Base-by-base conservation (phyloP, 2,113 vertebrate species). In the Puffinus mauretanicus region DNA sequence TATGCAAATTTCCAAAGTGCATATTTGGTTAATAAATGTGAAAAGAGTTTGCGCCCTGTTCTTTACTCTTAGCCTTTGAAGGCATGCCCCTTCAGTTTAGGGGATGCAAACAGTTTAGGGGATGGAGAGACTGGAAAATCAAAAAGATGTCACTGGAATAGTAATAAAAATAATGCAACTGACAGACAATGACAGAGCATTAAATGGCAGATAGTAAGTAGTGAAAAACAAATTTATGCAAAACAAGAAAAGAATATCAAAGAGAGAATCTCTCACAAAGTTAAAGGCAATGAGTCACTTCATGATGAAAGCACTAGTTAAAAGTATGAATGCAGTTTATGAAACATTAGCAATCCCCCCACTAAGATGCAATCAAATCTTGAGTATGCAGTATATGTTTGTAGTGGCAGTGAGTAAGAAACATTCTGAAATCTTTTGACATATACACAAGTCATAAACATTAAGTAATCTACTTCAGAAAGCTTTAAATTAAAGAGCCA, bases 191-290 rank as follows among this genome's bases (percentile, higher is more conserved):
- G 92, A 90, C 82, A 96, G 95, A 97, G 80, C 61, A 90, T 88
- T 89, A 72, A 94, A 91, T 89, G 82, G n/a, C 90, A 97, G 83
- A 86, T 80, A 97, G 80, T 89, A 86, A 94, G 91, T 94, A 96
- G 62, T 85, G 82, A 92, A 97, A 97, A 88, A 86, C 71, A 92
- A 96, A 97, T 95, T 88, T 97, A 97, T 96, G 93, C 94, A 95
- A 97, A 97, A 97, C 94, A 95, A 94, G 75, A 88, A 96, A 90
- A 92, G 62, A 97, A 95, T 89, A 96, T 96, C 86, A 95, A 97
- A 97, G 94, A 96, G 82, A 93, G 82, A 96, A 90, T 18, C 32
- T 79, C 76, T 92, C 87, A 88, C 40, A 93, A 97, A 97, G 94
- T 96, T 94, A 94, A 97, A 93, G 79, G 86, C 75, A 96, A 49